Base-by-base conservation (phyloP, 1,140 invertebrate species). In the Hycleus cichorii region DNA sequence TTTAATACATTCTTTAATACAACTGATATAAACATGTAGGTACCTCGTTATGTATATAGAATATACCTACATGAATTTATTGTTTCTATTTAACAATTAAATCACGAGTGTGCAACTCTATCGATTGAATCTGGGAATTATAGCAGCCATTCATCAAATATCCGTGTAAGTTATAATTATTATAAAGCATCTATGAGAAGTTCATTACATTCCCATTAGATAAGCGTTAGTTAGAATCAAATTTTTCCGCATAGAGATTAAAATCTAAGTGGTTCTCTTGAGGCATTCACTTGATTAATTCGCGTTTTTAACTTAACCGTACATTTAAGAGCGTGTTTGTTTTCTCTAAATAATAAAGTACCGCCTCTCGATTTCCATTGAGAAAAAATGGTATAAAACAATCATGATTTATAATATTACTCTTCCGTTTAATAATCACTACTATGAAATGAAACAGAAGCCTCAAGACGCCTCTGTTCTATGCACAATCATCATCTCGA, bases 301-400 rank as follows among this genome's bases (percentile, higher is more conserved):
- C 44, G 40, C 43, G 45, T 53, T 53, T 46, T 9, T 11, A 32
- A 47, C n/a, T 25, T 24, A 26, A 9, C 26, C 24, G n/a, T 11
- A 12, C 3, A 47, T 4, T 47, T 47, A 10, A 32, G n/a, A 47
- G 3, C 18, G 46, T 47, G 24, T 60, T 60, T 58, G 58, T 47
- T 64, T 64, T 64, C 49, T 46, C 47, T 60, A 58, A 64, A 60
- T 60, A 60, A 60, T 52, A 57, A 60, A 39, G 54, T 60, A 44
- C 52, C 54, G 48, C 49, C 62, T 58, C 50, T 59, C 49, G 58
- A 60, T 59, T 58, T 60, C 56, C 58, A 60, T 52, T 56, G 56
- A 60, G 57, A 60, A 64, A 58, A 55, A 56, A 43, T 50, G 27
- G n/a, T 48, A 60, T 58, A 60, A 64, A 58, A 55, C 50, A 43